Evolutionary conservation across 2,113 vertebrate genomes (phyloP).

Genomic region (Sebastes schlegelii): DNA sequence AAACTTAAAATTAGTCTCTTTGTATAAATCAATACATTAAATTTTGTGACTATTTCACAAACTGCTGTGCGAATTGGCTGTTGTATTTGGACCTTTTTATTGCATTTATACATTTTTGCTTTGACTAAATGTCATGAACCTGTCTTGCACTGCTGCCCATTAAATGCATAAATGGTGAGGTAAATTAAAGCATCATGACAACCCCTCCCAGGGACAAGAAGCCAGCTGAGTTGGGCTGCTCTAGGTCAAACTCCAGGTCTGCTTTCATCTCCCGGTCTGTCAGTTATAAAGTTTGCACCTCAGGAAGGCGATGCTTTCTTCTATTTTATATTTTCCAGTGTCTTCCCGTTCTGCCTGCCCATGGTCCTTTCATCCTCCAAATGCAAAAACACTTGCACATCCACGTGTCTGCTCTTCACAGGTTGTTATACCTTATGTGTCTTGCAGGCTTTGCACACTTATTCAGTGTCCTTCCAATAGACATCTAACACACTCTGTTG

Average conservation of each 20-base stretch:
- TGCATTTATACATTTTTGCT: background rate
- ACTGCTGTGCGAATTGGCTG: too few species aligned
- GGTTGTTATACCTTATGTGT: conserved; percentile 29
- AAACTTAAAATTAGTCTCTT: too few species aligned
- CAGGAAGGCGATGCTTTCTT: background rate
- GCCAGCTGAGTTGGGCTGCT: background rate
- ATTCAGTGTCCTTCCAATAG: conserved; percentile 48
- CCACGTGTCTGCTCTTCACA: conserved; percentile 28
- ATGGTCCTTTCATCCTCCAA: conserved; percentile 19
- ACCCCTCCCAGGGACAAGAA: background rate
- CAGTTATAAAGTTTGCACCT: background rate
- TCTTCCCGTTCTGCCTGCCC: conserved; percentile 1
- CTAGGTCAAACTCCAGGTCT: conserved; percentile 12
- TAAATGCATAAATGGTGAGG: background rate
- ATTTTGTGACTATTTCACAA: too few species aligned
- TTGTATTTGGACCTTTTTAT: background rate
- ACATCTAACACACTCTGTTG: conserved; percentile 29
- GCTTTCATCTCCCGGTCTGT: conserved; percentile 29
- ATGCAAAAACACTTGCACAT: conserved; percentile 23
- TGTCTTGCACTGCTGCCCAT: too few species aligned
- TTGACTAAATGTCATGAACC: background rate
- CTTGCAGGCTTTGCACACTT: conserved; percentile 38
- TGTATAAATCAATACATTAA: too few species aligned
- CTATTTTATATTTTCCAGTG: background rate
- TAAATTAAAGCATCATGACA: background rate